phyloP scores from a whole-genome alignment of 2,113 vertebrate species.

The Trematomus loennbergii region DNA sequence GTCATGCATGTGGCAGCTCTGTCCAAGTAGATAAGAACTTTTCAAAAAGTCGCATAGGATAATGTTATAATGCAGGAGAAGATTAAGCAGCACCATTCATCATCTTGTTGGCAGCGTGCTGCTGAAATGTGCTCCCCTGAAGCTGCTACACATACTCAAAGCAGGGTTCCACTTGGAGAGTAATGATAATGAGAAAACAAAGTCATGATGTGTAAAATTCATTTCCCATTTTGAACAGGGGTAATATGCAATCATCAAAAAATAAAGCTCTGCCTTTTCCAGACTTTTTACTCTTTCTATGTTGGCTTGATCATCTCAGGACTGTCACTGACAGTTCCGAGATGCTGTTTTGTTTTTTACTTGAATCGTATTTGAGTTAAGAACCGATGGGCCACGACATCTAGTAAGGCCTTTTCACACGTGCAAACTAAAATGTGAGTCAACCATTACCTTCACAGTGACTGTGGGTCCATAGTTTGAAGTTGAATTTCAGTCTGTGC shows the following conservation, averaged over 20 bases:
- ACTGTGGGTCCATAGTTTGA: neutral
- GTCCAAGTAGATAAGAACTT: constrained; percentile 44
- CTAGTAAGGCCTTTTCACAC: neutral
- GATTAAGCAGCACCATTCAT: constrained; percentile 65
- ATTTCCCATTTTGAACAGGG: constrained; percentile 44
- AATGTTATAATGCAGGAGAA: constrained; percentile 35
- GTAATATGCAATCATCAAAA: constrained; percentile 30
- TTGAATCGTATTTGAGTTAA: constrained; percentile 1
- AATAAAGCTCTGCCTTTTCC: constrained; percentile 15
- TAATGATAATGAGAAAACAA: constrained; percentile 64
- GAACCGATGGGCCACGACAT: neutral
- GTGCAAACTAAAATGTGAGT: neutral
- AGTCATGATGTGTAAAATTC: constrained; percentile 54
- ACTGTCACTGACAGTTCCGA: neutral
- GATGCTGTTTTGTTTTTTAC: constrained; percentile 10
- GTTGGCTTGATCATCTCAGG: neutral
- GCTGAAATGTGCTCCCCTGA: constrained; percentile 19
- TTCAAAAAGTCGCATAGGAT: constrained; percentile 16
- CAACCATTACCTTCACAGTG: neutral
- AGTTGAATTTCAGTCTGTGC: neutral
- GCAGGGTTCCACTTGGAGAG: constrained; percentile 53
- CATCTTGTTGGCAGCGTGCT: constrained; percentile 36
- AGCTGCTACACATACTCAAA: constrained; percentile 20
- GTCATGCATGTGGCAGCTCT: constrained; percentile 29
- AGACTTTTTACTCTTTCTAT: constrained; percentile 8